Evolutionary conservation across 1,140 invertebrate genomes (phyloP).

Genomic region (Drosophila leontia): DNA sequence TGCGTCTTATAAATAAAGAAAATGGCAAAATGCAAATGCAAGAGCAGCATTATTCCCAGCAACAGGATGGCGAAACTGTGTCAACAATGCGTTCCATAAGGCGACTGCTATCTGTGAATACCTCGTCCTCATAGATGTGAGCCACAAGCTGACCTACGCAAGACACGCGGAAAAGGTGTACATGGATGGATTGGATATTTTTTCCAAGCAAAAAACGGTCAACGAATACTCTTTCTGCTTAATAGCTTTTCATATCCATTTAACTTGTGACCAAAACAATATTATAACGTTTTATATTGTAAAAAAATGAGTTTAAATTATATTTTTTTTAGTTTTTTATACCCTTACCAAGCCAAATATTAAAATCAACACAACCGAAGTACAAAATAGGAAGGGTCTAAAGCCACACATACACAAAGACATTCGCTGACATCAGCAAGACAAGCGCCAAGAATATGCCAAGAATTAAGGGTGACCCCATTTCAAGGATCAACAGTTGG

Average conservation of each 20-base stretch:
- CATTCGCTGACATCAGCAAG: constrained; percentile 16
- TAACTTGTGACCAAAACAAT: too few species aligned
- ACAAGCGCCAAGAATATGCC: constrained; percentile 15
- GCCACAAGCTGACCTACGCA: background rate
- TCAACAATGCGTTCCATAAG: constrained; percentile 73
- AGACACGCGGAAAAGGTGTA: background rate
- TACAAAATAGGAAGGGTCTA: background rate
- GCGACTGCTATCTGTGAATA: background rate
- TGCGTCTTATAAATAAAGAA: constrained; percentile 72
- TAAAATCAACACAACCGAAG: background rate
- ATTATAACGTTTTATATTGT: too few species aligned
- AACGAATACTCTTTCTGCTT: background rate
- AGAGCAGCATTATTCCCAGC: constrained; percentile 24
- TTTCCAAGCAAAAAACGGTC: background rate
- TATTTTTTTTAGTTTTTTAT: too few species aligned
- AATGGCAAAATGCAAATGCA: constrained; percentile 46
- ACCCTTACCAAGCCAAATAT: background rate
- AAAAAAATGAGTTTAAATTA: too few species aligned
- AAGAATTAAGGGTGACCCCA: constrained; percentile 33
- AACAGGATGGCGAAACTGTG: constrained; percentile 48
- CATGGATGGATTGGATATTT: background rate
- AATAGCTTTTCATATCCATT: too few species aligned
- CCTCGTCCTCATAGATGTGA: background rate
- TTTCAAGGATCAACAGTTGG: constrained; percentile 42
- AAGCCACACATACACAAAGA: background rate